phyloP scores from a whole-genome alignment of 2,888 invertebrate species.

The Agrotis clavis region DNA sequence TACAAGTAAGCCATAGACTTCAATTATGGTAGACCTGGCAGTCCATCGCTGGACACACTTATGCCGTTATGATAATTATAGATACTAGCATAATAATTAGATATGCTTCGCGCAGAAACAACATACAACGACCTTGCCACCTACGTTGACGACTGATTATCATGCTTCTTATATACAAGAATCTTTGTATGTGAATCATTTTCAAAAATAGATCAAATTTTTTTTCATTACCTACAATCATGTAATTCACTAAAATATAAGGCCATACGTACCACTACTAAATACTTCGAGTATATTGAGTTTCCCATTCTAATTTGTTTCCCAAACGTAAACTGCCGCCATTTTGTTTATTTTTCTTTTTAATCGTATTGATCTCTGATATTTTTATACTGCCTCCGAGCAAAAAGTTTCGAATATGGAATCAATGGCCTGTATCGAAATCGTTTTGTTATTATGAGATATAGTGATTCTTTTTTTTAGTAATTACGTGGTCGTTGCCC shows the following conservation, averaged over 20 bases:
- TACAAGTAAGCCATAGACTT: neutral
- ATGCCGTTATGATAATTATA: slow-evolving; percentile 32
- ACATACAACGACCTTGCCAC: slow-evolving; percentile 67
- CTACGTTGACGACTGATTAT: slow-evolving; percentile 63
- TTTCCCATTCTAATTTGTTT: neutral
- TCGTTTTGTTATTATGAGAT: slow-evolving; percentile 8
- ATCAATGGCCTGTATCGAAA: slow-evolving; percentile 18
- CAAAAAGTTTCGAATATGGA: slow-evolving; percentile 40
- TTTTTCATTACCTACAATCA: neutral
- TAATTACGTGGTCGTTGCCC: neutral
- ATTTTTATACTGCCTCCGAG: slow-evolving; percentile 16
- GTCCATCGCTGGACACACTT: slow-evolving; percentile 2
- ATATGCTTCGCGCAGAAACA: slow-evolving; percentile 42
- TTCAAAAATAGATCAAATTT: slow-evolving; percentile 32
- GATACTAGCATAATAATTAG: slow-evolving; percentile 29
- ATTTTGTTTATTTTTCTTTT: slow-evolving; percentile 38
- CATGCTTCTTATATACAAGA: slow-evolving; percentile 32
- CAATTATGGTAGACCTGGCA: neutral
- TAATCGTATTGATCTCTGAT: slow-evolving; percentile 6
- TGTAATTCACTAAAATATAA: neutral
- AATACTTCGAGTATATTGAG: slow-evolving; percentile 1
- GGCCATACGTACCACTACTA: neutral
- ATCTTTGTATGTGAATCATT: slow-evolving; percentile 50
- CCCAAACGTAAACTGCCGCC: slow-evolving; percentile 20
- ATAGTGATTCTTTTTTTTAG: neutral